Base-by-base conservation (phyloP, 2,888 invertebrate species). In the Dyspetes luteomarginatus region DNA sequence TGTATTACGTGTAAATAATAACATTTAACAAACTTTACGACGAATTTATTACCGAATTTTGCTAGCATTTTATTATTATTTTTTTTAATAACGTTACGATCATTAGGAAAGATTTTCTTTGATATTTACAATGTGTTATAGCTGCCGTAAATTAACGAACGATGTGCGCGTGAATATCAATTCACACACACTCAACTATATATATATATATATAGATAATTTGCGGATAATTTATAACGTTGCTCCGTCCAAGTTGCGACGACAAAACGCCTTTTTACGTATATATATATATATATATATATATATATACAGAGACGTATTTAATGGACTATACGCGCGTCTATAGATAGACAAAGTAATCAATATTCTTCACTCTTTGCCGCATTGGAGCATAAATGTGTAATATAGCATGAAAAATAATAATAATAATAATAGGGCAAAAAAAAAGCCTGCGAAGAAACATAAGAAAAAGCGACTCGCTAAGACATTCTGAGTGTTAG, bases 191-290 rank as follows among this genome's bases (percentile, higher is more conserved):
- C n/a, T n/a, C n/a, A n/a, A n/a, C n/a, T n/a, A n/a, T n/a, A n/a
- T n/a, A n/a, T n/a, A n/a, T n/a, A n/a, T n/a, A n/a, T n/a, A n/a
- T n/a, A n/a, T 12, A 36, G 12, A 58, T 58, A 15, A 67, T 75
- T 67, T 36, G 58, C 30, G 48, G 24, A 75, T 75, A 75, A 75
- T 75, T 67, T 58, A 75, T 67, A 58, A 58, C 65, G 48, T 58
- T 67, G 30, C 24, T n/a, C n/a, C n/a, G n/a, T n/a, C 9, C 9
- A 45, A 12, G 62, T 30, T 3, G 60, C 36, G 48, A 26, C 52
- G 17, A 55, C 15, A 19, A 43, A 64, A 64, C 52, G 26, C 9
- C 12, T 30, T 41, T 65, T 43, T 24, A 26, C 55, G 73, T 19
- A 5, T 62, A 43, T n/a, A 41, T 28, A 43, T 3, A 5, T 30